Evolutionary conservation across 2,797 vertebrate species (phyloP).

Genomic region (Valencia hispanica): DNA sequence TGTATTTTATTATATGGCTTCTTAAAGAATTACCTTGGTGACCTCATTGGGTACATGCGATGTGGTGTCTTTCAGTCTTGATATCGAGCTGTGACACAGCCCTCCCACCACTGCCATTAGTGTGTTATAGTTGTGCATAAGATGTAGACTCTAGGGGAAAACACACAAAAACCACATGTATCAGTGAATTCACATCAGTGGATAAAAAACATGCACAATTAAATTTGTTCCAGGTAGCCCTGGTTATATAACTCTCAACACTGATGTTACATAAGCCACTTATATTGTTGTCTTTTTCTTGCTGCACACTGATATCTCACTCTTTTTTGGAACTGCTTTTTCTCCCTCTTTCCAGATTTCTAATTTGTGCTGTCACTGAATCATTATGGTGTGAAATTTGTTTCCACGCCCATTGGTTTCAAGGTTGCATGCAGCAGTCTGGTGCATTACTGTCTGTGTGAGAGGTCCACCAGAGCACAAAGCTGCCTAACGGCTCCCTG

Average conservation of each 20-base stretch:
- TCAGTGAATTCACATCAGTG: slow-evolving; percentile 25
- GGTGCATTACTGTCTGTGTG: slow-evolving; percentile 61
- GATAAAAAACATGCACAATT: slow-evolving; percentile 53
- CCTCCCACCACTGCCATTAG: slow-evolving; percentile 97
- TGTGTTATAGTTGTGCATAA: slow-evolving; percentile 95
- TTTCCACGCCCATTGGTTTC: slow-evolving; percentile 64
- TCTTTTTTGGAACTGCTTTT: slow-evolving; percentile 54
- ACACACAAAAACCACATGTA: slow-evolving; percentile 19
- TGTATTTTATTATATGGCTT: neutral
- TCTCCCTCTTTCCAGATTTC: slow-evolving; percentile 50
- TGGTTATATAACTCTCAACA: slow-evolving; percentile 69
- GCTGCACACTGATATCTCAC: slow-evolving; percentile 48
- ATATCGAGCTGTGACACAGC: slow-evolving; percentile 95
- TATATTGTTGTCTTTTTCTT: slow-evolving; percentile 67
- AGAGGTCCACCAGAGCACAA: slow-evolving; percentile 60
- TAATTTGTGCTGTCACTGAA: slow-evolving; percentile 59
- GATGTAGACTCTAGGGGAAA: slow-evolving; percentile 86
- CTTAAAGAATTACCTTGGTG: slow-evolving; percentile 84
- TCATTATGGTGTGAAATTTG: slow-evolving; percentile 69
- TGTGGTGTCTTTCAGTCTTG: slow-evolving; percentile 95
- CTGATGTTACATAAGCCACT: slow-evolving; percentile 70
- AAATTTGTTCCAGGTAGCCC: slow-evolving; percentile 66
- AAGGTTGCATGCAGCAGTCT: slow-evolving; percentile 64
- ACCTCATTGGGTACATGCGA: slow-evolving; percentile 90
- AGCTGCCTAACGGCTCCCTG: slow-evolving; percentile 42